Base-by-base conservation (phyloP, 37 sponge, comb jelly and placozoan species). In the Corticium candelabrum region DNA sequence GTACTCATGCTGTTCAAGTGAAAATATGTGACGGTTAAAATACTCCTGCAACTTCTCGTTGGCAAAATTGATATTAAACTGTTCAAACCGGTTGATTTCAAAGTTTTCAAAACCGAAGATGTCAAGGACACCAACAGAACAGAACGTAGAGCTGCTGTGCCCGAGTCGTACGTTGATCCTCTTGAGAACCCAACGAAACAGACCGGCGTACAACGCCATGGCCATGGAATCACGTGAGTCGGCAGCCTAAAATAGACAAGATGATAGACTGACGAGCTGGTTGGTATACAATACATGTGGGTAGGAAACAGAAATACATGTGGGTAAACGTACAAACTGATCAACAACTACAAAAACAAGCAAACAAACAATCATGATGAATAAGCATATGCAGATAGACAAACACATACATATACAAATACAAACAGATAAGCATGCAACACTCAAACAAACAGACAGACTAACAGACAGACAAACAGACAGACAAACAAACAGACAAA, bases 1-100 rank as follows among this genome's bases (percentile, higher is more conserved):
- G 85, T 97, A 97, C 71, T 97, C 99, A 50, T 91, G 93, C 80
- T 97, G 99, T 69, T 97, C 99, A n/a, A 97, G 88, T 0, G 95
- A 94, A 84, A 97, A 97, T 77, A 97, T 97, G 90, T 97, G 99
- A 41, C 91, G 94, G 92, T 97, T 97, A 89, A 97, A 97, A 78
- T 90, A 97, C 75, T 94, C 90, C 82, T 97, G 99, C 1, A 97
- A 84, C 82, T 97, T 97, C 84, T 97, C 99, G 82, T 97, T 97
- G 77, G 99, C 99, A 84, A 91, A 97, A 84, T 97, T 97, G 80
- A 97, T 97, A 85, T 94, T 94, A 84, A 97, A 97, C 88, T 97
- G 99, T 56, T 97, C 99, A 77, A 94, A 97, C 32, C 95, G 78
- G 79, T 97, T 97, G 41, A 88, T 80, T 31, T 79, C 72, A 77